A percentile compares a stretch with the other conserved stretches of the same genome.
Evolutionary conservation across 2,797 vertebrate genomes (phyloP).

Genomic region (Ceryle rudis): DNA sequence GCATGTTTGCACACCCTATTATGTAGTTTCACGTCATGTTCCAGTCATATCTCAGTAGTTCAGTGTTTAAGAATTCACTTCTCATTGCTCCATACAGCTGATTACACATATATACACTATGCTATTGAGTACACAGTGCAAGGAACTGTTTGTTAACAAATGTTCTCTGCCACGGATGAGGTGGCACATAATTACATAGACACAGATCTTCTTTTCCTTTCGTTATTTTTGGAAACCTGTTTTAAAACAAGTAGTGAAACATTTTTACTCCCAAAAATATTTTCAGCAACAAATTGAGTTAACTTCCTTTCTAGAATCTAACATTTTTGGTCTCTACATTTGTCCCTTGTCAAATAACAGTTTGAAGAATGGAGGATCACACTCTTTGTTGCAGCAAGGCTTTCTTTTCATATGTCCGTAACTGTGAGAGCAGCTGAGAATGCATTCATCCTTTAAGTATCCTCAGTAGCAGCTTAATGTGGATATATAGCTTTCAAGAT

Average conservation of each 20-base stretch:
- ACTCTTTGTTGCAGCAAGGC: neutral
- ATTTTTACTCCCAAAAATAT: neutral
- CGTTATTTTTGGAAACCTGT: neutral
- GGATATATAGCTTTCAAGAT: neutral
- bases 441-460: neutral
- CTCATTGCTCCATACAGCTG: slow-evolving; percentile 17
- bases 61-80: slow-evolving; percentile 31
- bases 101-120: slow-evolving; percentile 15
- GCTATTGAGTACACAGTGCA: neutral
- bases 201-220: neutral
- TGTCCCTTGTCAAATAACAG: neutral
- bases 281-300: neutral
- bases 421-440: neutral
- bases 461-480: neutral
- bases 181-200: neutral
- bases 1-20: neutral
- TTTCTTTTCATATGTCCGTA: neutral
- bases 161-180: neutral
- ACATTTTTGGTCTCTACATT: neutral
- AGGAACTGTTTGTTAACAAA: slow-evolving; percentile 31
- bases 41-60: neutral
- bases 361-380: neutral
- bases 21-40: neutral
- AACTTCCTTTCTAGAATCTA: neutral
- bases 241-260: neutral